Base-by-base conservation (phyloP, 2,888 invertebrate genomes). In the Pseudococcus jackbeardsleyi region DNA sequence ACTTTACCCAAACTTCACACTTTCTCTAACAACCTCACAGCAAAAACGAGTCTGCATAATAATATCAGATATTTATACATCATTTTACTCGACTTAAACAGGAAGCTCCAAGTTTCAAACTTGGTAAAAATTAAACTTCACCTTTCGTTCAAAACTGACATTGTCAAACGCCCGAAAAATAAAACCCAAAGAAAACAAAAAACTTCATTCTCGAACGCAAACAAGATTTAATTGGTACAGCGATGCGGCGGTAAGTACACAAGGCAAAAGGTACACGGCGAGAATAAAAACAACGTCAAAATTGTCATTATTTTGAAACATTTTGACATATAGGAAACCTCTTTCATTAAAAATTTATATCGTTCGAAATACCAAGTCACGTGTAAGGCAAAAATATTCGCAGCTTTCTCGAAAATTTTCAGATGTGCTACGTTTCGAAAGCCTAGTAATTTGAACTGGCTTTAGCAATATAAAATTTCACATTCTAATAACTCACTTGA, bases 301-400 rank as follows among this genome's bases (percentile, higher is more conserved):
- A 64, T 64, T 64, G 64, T 64, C 64, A 22, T 64, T 59, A 59
- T 64, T 22, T 22, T 8, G 64, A 6, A 64, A 19, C 64, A 22
- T 64, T 64, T 64, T 64, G 64, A 22, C 64, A 19, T 64, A 64
- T 64, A 19, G 9, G 22, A 22, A 7, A 22, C 6, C 6, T 22
- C 9, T 64, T 59, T 64, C 22, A 64, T 64, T 64, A 64, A 64
- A 64, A 64, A 64, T 64, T 64, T 64, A 64, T 64, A 64, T 22
- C 64, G 22, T 22, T 64, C 22, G 64, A 6, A 64, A 17, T 50
- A 15, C 8, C 1, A 33, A 64, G 5, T 64, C 19, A 64, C 64
- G 11, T 7, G 64, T 7, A 64, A 15, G 50, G 50, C 17, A 50
- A 50, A 50, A 50, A 50, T 17, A 50, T 17, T 50, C 26, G 26